phyloP scores from a whole-genome alignment of 1,140 invertebrate species.

The Brachionus rotundiformis region DNA sequence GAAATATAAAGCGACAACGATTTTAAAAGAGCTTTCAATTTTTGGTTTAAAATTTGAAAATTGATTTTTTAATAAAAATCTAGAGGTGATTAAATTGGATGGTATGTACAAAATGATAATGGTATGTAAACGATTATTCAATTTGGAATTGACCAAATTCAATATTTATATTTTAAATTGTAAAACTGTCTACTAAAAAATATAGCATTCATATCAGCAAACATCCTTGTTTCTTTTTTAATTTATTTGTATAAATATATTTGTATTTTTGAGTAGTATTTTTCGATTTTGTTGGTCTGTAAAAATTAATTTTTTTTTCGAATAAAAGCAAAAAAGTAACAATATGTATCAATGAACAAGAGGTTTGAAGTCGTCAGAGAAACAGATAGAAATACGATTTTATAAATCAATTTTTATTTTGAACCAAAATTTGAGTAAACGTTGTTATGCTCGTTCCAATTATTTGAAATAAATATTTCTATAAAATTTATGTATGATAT shows the following conservation, averaged over 20 bases:
- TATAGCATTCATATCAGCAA: neutral
- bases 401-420: constrained; percentile 47
- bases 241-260: constrained; percentile 41
- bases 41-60: constrained; percentile 29
- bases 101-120: constrained; percentile 1
- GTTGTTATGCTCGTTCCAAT: constrained; percentile 1
- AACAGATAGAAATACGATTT: neutral
- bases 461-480: constrained; percentile 32
- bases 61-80: constrained; percentile 17
- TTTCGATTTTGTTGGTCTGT: constrained; percentile 40
- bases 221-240: neutral
- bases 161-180: neutral
- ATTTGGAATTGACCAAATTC: constrained; percentile 40
- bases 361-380: neutral
- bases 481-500: constrained; percentile 15
- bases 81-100: neutral
- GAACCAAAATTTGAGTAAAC: constrained; percentile 7
- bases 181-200: neutral
- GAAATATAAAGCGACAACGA: constrained; percentile 18
- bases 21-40: constrained; percentile 1
- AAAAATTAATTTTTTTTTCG: neutral
- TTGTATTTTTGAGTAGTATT: constrained; percentile 11
- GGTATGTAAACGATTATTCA: neutral
- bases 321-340: constrained; percentile 7
- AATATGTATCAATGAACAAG: neutral